Conservation (phyloP, 2,888 invertebrate species). For the Axea sp. region DNA sequence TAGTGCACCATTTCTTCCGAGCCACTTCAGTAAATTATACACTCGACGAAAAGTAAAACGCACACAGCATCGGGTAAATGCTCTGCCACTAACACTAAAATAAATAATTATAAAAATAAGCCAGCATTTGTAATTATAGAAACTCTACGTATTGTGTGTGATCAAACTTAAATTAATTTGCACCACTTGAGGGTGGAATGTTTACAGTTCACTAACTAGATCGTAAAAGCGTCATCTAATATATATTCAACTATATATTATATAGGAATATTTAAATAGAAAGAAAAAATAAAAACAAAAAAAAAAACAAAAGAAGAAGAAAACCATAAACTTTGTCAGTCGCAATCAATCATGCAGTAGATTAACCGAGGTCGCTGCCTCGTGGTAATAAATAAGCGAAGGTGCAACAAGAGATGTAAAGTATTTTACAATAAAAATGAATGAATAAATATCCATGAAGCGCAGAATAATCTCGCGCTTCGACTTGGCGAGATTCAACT, state of each 20-base stretch:
- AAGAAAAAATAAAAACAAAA: slow-evolving; percentile 49
- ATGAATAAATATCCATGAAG: slow-evolving; percentile 48
- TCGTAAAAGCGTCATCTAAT: slow-evolving; percentile 75
- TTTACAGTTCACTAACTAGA: slow-evolving; percentile 74
- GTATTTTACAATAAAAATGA: slow-evolving; percentile 64
- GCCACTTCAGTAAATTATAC: slow-evolving; percentile 1
- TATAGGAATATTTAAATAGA: slow-evolving; percentile 35
- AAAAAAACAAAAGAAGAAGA: neutral
- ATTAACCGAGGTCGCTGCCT: slow-evolving; percentile 65
- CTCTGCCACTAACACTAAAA: slow-evolving; percentile 70
- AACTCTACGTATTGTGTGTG: slow-evolving; percentile 68
- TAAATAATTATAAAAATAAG: slow-evolving; percentile 79
- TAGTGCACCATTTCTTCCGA: neutral
- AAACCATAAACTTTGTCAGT: slow-evolving; percentile 70
- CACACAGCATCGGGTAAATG: slow-evolving; percentile 60
- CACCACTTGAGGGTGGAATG: slow-evolving; percentile 77
- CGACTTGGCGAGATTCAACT: slow-evolving; percentile 36
- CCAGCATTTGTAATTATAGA: slow-evolving; percentile 76
- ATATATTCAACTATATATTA: slow-evolving; percentile 69
- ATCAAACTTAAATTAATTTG: slow-evolving; percentile 73
- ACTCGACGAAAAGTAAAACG: slow-evolving; percentile 19
- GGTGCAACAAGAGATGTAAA: slow-evolving; percentile 74
- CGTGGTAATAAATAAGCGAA: slow-evolving; percentile 77
- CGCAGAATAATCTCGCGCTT: too few species aligned
- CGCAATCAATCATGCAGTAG: slow-evolving; percentile 72